Evolutionary conservation across 1,140 invertebrate genomes (phyloP), one percentile per base, ranked within the genome.

Genomic region (Phthorimaea operculella): DNA sequence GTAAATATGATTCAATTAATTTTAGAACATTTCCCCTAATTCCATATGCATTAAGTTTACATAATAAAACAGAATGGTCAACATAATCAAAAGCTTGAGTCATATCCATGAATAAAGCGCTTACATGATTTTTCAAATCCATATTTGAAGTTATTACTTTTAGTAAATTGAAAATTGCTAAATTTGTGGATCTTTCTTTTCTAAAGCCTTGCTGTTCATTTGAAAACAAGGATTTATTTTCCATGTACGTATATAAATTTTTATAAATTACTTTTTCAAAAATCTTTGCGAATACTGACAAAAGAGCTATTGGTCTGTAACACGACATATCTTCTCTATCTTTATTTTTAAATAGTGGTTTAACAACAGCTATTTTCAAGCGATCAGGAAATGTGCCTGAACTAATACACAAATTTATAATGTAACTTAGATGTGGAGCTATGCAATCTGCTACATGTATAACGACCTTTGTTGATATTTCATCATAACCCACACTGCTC

Each of bases 401-500:
- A 4, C 9, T 11, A 12, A 52, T 57, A 11, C 18, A 52, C 28
- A 47, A 15, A 16, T 57, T 57, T 33, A 52, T 47, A 7, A 57
- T 16, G 47, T 52, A 15, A 33, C 34, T n/a, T 12, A 52, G n/a
- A 2, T 51, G 34, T 16, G 55, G 36, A 33, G 57, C 17, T 36
- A 58, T 53, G 11, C 16, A 14, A 50, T 48, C 39, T 12, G 49
- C 50, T 33, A 42, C 33, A 15, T 48, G 47, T 52, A 55, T 60
- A n/a, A 60, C 18, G 10, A 55, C 51, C 14, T 55, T 51, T 33
- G 58, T 59, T 45, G 10, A 21, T 33, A 59, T 52, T 18, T 44
- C 42, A 59, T 59, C 58, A 36, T 55, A 52, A 10, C 52, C 58
- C 16, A 52, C 53, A 45, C 58, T 59, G 14, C 28, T 49, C 7